Base-by-base conservation (phyloP, 2,888 invertebrate species). In the Lottia scabra region DNA sequence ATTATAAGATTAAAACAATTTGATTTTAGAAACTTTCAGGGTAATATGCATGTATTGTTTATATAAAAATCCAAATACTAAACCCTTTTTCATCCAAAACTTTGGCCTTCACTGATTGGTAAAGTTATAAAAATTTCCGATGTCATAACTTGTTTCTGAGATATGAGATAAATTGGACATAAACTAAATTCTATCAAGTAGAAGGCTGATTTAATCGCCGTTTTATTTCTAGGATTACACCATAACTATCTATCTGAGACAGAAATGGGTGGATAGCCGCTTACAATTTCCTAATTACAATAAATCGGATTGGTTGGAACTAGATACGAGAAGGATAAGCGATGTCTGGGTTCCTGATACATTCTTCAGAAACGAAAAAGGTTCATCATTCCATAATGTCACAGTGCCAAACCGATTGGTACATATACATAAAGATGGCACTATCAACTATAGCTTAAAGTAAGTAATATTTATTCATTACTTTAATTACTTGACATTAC, bases 281-380 rank as follows among this genome's bases (percentile, higher is more conserved):
- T 76, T 85, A 16, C 66, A 74, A 44, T 85, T 81, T 72, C 68
- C 72, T 30, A 78, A 82, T 68, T 71, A 76, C 65, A 79, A 79
- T 6, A 72, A 76, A 10, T 71, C 78, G 0, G 65, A 68, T 10
- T 74, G 78, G 74, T 70, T 86, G 30, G 85, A 86, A 68, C 74
- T 86, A 62, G 86, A 84, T 67, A 80, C 77, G 56, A 83, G 81
- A 70, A 71, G 81, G 63, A 85, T 85, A 76, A 70, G 78, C 13
- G 80, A 80, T 43, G 80, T 86, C n/a, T 87, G 87, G 87, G 84
- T 85, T 6, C 87, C 87, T 2, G 87, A 87, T 68, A 81, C 85
- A 4, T 86, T 82, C 75, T 86, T 84, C 75, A 74, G 82, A 15
- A 87, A 87, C 71, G 87, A 87, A 74, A 87, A 87, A 74, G 79